Conservation (phyloP, 2,888 invertebrate genomes). For the Pristionchus exspectatus region DNA sequence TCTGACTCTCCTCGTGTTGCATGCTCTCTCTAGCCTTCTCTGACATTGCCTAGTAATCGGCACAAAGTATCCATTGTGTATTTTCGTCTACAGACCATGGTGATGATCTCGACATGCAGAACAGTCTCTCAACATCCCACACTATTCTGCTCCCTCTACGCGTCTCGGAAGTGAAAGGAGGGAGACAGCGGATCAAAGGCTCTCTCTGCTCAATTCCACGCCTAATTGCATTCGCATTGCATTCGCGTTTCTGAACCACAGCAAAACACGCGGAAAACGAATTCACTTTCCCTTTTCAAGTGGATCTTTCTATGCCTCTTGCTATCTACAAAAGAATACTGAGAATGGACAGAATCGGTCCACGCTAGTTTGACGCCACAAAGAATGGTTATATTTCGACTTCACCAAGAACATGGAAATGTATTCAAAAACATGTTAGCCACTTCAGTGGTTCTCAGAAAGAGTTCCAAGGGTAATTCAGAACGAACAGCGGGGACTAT, state of each 20-base stretch:
- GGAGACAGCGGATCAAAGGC: not conserved
- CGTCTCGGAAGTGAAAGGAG: not conserved
- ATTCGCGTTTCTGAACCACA: not conserved
- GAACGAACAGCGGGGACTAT: too few relatives aligned
- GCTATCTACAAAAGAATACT: not conserved
- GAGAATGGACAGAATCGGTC: not conserved
- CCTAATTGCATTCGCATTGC: not conserved
- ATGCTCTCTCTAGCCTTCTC: not conserved
- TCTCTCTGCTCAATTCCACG: not conserved
- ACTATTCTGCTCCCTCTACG: not conserved
- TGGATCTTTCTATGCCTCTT: not conserved
- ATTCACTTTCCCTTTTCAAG: not conserved
- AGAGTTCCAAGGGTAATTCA: too few relatives aligned
- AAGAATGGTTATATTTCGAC: too few relatives aligned
- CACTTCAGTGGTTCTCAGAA: too few relatives aligned
- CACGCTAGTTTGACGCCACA: not conserved
- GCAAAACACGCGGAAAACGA: constrained; percentile 6
- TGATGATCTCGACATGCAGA: not conserved
- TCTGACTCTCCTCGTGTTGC: not conserved
- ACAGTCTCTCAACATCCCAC: not conserved
- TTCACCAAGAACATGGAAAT: too few relatives aligned
- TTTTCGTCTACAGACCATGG: not conserved
- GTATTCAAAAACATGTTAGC: too few relatives aligned
- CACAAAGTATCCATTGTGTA: too few relatives aligned
- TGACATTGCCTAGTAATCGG: too few relatives aligned